Base-by-base conservation (phyloP, 2,888 invertebrate genomes). In the Sisyra nigra region DNA sequence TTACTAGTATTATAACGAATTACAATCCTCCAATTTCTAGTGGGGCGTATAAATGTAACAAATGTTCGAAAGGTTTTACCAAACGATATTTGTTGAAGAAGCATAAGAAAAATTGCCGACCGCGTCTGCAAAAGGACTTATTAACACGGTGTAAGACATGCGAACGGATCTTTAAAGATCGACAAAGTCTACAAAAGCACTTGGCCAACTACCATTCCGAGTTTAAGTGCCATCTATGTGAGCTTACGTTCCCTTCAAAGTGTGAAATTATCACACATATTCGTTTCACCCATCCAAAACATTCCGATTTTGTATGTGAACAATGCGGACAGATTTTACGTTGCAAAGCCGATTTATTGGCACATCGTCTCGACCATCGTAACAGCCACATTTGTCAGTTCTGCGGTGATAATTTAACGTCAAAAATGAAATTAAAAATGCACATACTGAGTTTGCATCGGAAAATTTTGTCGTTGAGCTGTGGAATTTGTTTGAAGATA, bases 181-280 rank as follows among this genome's bases (percentile, higher is more conserved):
- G 69, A 2, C 69, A 70, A 24, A 68, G 68, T 46, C 51, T 70
- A 1, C 64, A 68, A 40, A 70, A 70, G 43, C 70, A 70, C 47
- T 56, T 69, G 35, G 65, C 67, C 39, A 70, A 70, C 53, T 69
- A 69, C 49, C 70, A 71, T 51, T 67, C 65, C 6, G 64, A 65
- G 19, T 70, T 69, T 48, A 59, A 60, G 1, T 71, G 71, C 48
- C 70, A 70, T 47, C 58, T 71, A 17, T 71, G 71, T 53, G 59
- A 61, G 2, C 64, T 67, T 45, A 68, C 67, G 17, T 62, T 68
- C 13, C 68, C 69, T 24, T 69, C 69, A 9, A 72, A 71, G 49
- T 66, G 71, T 40, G 71, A 70, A 35, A 68, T 72, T 34, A 67
- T 72, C 54, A 66, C 69, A 1, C 72, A 72, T 50, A 69, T 72